Base-by-base conservation (phyloP, 1,140 invertebrate genomes). In the Oreohelix idahoensis region DNA sequence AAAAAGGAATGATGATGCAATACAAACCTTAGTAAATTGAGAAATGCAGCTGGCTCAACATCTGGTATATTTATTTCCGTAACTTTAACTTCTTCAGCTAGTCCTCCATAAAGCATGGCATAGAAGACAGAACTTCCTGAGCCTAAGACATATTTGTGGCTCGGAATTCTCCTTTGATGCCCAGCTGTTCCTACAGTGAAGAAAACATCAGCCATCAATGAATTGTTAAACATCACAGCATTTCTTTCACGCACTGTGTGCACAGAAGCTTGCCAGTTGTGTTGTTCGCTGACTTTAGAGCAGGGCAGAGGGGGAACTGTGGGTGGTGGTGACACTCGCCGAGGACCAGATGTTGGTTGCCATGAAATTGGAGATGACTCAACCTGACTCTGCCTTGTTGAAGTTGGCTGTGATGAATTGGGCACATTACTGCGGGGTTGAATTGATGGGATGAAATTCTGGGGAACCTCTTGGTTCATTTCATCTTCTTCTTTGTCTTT, bases 101-200 rank as follows among this genome's bases (percentile, higher is more conserved):
- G 86, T 4, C 95, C 95, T 63, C 96, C 95, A 91, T 96, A 96
- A 88, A 97, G 97, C 96, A 97, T 97, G 17, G 96, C 96, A 92
- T 96, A 96, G 91, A 97, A 97, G 4, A 97, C 96, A 10, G 95
- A 95, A 91, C 95, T 96, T 15, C 96, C 96, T 69, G 96, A 95
- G 15, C 96, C 96, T 10, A 97, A 91, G 10, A 97, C 95, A 91
- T 97, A 96, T 90, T 96, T 96, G 88, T 97, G 96, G 71, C 97
- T 97, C 11, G 96, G 96, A 86, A 97, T 96, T 71, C 95, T 93
- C 88, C 95, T 94, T 78, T 78, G 80, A 69, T 88, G 84, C 71
- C 88, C 83, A n/a, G 42, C 79, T 58, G 79, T 83, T 45, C 96
- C 96, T 17, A 96, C 96, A 81, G 96, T 93, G 89, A 97, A 97